Evolutionary conservation across 2,888 invertebrate species (phyloP), one percentile per base, ranked within the genome.

Genomic region (Pocota personata): DNA sequence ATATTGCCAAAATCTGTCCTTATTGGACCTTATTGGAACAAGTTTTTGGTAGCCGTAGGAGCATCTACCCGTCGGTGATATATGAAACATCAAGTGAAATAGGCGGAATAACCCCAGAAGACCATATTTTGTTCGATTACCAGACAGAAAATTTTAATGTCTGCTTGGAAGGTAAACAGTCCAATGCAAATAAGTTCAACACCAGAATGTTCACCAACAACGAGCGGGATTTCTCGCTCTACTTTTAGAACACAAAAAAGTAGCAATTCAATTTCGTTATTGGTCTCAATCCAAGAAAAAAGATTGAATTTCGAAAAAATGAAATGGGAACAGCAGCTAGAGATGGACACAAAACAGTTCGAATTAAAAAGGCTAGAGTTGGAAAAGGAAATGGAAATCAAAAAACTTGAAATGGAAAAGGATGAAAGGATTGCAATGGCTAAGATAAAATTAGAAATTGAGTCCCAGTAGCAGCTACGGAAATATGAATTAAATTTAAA

Each of bases 371-470:
- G 35, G 50, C 3, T 64, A 10, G 50, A 66, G 14, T 30, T 66
- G 32, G 21, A 66, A 21, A 16, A 66, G 19, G 32, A 46, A 27
- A 6, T 46, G 7, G 32, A 48, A 48, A 16, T 50, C 5, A 66
- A 66, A 37, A 32, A 24, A 50, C 32, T 66, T 10, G 66, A 50
- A 66, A 8, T 32, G 12, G 50, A 43, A 48, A 48, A 37, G 8
- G 66, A 66, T 21, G 66, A 66, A 12, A 32, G 66, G 21, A 12
- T 66, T 48, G 66, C 66, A 40, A 32, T 66, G 66, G 12, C 66
- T 37, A 32, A 66, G 24, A 66, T 66, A 35, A 24, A 50, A 66
- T 19, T 66, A 8, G 35, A 66, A 48, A 21, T 30, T 32, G 35
- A 50, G 0, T 50, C 43, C 27, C 27, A 27, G 27, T 2, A 27